phyloP scores from a whole-genome alignment of 2,888 invertebrate species.

The Agriopis aurantiaria region DNA sequence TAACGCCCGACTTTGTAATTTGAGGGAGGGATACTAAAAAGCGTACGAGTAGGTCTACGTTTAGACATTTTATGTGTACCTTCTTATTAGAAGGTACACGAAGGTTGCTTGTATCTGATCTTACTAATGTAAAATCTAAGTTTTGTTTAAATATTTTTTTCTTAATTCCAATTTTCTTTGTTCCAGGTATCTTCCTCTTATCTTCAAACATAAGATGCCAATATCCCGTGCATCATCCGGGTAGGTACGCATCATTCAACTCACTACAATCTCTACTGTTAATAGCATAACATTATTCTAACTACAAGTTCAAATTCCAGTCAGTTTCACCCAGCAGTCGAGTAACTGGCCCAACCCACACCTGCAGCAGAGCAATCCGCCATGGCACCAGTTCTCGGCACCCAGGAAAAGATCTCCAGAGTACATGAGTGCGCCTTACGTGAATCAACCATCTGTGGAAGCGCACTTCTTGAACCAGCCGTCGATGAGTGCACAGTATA shows the following conservation, averaged over 20 bases:
- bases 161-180: conserved; percentile 37
- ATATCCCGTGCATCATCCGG: conserved; percentile 74
- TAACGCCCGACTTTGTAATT: too few relatives aligned
- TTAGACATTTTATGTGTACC: too few relatives aligned
- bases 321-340: conserved; percentile 64
- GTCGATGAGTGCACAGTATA: conserved; percentile 25
- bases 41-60: too few relatives aligned
- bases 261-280: conserved; percentile 19
- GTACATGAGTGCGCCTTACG: conserved; percentile 28
- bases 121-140: too few relatives aligned
- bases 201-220: conserved; percentile 66
- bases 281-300: conserved; percentile 17
- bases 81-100: too few relatives aligned
- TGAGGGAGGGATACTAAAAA: too few relatives aligned
- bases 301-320: conserved; percentile 58
- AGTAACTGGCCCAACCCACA: conserved; percentile 66
- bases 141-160: neutral
- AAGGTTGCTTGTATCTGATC: neutral
- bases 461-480: conserved; percentile 29
- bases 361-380: conserved; percentile 67
- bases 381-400: conserved; percentile 76
- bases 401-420: conserved; percentile 79
- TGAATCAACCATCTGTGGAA: conserved; percentile 39
- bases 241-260: conserved; percentile 82
- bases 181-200: conserved; percentile 72